phyloP scores from a whole-genome alignment of 2,113 vertebrate species.

The Rhineura floridana region DNA sequence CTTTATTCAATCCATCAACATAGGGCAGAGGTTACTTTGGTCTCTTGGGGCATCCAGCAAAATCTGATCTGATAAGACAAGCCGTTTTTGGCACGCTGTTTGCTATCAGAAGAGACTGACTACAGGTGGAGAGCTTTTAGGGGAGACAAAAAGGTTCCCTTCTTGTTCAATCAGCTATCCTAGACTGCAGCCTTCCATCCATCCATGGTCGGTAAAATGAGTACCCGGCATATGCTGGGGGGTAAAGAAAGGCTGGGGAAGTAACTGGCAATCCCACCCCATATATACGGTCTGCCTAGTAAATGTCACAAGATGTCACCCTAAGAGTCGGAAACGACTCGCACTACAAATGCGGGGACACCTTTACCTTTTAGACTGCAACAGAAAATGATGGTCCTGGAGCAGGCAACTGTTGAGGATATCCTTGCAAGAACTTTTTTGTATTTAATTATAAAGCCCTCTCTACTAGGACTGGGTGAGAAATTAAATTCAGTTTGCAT shows the following conservation, averaged over 20 bases:
- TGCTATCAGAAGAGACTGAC: slow-evolving; percentile 46
- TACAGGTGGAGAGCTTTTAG: slow-evolving; percentile 53
- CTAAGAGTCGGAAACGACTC: too few species aligned
- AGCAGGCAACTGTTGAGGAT: neutral
- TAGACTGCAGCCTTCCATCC: slow-evolving; percentile 10
- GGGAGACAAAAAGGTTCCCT: slow-evolving; percentile 36
- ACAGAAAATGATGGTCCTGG: slow-evolving; percentile 22
- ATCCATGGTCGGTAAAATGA: too few species aligned
- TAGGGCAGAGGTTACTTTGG: slow-evolving; percentile 59
- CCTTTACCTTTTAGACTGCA: too few species aligned
- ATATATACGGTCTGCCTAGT: too few species aligned
- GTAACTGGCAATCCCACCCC: too few species aligned
- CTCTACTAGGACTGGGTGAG: too few species aligned
- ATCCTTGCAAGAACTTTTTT: neutral
- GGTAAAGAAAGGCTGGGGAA: too few species aligned
- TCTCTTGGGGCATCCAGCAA: slow-evolving; percentile 64
- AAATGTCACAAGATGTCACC: too few species aligned
- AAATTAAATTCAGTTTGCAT: too few species aligned
- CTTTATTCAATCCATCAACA: slow-evolving; percentile 77
- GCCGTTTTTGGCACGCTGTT: slow-evolving; percentile 48
- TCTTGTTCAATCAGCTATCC: slow-evolving; percentile 45
- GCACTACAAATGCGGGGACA: too few species aligned
- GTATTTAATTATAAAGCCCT: neutral
- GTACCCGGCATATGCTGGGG: too few species aligned
- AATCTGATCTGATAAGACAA: slow-evolving; percentile 67